phyloP scores from a whole-genome alignment of 2,797 vertebrate genomes.

The Cryptoprocta ferox region DNA sequence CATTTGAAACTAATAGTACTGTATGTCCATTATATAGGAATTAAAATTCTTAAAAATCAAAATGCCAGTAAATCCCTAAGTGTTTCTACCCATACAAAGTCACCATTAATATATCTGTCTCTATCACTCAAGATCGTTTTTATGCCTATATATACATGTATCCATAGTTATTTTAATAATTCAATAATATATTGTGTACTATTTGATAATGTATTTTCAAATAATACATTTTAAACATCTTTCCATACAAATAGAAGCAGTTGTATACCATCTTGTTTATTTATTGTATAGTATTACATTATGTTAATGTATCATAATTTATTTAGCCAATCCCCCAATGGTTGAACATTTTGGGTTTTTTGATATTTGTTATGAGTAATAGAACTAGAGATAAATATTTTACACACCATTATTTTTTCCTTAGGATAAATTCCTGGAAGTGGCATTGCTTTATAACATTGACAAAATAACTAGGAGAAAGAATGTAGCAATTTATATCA shows the following conservation, averaged over 20 bases:
- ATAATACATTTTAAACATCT: not conserved
- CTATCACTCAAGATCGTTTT: not conserved
- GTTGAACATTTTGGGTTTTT: not conserved
- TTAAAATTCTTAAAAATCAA: not conserved
- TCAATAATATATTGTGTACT: not conserved
- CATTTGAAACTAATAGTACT: not conserved
- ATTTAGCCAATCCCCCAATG: not conserved
- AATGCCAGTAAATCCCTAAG: not conserved
- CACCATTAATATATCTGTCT: not conserved
- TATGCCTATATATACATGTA: not conserved
- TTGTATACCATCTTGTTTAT: not conserved
- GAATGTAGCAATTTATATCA: not conserved
- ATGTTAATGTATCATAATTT: not conserved
- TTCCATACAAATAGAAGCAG: not conserved
- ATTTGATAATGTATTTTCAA: conserved; percentile 10
- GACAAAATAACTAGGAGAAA: conserved; percentile 41
- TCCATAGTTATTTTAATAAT: not conserved
- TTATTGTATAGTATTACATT: not conserved
- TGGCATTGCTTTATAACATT: conserved; percentile 40
- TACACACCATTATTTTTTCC: not conserved
- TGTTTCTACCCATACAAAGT: not conserved
- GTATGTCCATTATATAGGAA: not conserved
- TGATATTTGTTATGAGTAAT: not conserved
- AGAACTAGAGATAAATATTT: conserved; percentile 33
- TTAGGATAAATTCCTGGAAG: conserved; percentile 19